These are phyloP conservation scores for Centropus unirufus DNA, from an alignment of 2,113 vertebrate genomes.

Conservation along the genomic window DNA sequence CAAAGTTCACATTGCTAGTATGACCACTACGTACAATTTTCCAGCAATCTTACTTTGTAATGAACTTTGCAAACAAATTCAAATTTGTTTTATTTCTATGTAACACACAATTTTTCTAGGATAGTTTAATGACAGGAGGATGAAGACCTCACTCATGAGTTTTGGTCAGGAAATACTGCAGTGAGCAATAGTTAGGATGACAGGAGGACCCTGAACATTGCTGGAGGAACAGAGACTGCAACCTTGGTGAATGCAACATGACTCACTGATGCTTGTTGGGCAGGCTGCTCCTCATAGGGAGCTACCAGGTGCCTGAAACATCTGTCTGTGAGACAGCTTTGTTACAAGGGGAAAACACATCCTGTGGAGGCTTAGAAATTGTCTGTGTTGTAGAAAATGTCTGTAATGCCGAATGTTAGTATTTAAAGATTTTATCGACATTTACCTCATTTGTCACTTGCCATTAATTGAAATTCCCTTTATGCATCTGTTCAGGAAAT, in stretches of 20 bases:
- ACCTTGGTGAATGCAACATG: neutral
- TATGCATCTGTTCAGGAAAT: conserved; percentile 81
- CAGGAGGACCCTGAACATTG: neutral
- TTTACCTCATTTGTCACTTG: conserved; percentile 79
- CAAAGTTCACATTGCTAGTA: neutral
- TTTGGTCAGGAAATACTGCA: neutral
- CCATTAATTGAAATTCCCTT: conserved; percentile 77
- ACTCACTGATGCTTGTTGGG: neutral
- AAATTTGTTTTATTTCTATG: neutral
- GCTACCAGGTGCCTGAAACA: neutral
- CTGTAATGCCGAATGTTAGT: conserved; percentile 39
- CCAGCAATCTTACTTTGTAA: neutral
- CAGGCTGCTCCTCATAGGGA: neutral
- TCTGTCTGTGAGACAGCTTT: neutral
- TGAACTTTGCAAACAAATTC: neutral
- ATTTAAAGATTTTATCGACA: conserved; percentile 74
- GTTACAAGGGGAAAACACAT: neutral
- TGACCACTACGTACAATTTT: neutral
- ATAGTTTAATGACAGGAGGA: neutral
- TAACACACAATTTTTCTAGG: neutral
- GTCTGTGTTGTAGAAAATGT: neutral
- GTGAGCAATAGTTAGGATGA: neutral
- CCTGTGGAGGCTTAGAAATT: neutral
- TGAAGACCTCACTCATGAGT: neutral
- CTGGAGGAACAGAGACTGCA: neutral